Conservation (phyloP, 2,113 vertebrate species). For the Nycticebus coucang region DNA sequence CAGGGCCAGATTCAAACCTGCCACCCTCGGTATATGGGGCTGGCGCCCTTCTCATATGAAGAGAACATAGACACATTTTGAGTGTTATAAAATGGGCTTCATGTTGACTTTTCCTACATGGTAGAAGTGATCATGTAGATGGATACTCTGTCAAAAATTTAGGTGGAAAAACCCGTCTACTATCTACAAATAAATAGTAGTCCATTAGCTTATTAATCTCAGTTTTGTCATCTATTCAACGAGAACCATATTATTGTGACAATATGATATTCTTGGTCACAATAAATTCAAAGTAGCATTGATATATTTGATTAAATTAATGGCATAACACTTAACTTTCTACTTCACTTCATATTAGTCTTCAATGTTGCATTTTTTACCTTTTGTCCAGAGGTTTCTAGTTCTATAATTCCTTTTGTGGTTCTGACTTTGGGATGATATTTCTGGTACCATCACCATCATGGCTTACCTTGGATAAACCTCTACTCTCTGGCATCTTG, state of each 20-base stretch:
- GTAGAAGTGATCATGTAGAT: neutral
- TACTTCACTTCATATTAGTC: neutral
- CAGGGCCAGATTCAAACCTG: too few relatives aligned
- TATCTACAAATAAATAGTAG: slow-evolving; percentile 21
- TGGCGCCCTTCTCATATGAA: neutral
- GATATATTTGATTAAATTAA: neutral
- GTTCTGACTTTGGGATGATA: slow-evolving; percentile 35
- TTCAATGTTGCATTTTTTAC: neutral
- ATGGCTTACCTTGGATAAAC: neutral
- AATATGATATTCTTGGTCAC: neutral
- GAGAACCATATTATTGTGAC: neutral
- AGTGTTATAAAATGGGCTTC: neutral
- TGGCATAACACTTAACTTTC: slow-evolving; percentile 4
- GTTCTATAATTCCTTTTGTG: neutral
- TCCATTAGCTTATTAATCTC: neutral
- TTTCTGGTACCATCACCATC: neutral
- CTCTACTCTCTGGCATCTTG: neutral
- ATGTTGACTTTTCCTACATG: neutral
- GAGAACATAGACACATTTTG: neutral
- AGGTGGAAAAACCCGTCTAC: neutral
- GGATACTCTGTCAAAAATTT: slow-evolving; percentile 26
- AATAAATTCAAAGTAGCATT: neutral
- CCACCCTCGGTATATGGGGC: too few relatives aligned
- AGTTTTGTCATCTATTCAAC: neutral
- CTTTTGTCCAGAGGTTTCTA: neutral